Evolutionary conservation across 2,113 vertebrate species (phyloP), one percentile per base, ranked within the genome.

Genomic region (Hippocampus abdominalis): DNA sequence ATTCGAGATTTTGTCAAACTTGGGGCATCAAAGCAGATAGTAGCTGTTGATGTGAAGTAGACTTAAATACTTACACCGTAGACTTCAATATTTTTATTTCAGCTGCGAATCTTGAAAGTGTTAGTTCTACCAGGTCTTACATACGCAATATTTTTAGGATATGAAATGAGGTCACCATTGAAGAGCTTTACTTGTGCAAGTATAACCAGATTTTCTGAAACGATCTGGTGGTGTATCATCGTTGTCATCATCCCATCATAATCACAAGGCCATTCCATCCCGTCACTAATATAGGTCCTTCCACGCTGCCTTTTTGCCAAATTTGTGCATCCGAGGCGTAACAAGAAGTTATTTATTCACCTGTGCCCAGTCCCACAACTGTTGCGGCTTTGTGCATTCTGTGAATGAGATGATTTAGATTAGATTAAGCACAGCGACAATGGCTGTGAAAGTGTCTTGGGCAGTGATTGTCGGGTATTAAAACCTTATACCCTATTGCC

Each of bases 191-290:
- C 46, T 29, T 1, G 56, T 81, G 73, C 73, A 81, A 77, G 73
- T 77, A 79, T 77, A 81, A 48, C 66, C 18, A 69, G 0, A 69
- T 20, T 86, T 77, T 84, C 32, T 82, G 73, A 81, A 87, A 83
- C 85, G 87, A 91, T 89, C 87, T 88, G 87, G 87, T 84, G 69
- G 83, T 67, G 64, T 86, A 76, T 64, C 82, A 59, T 70, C 21
- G 65, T 82, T 84, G 73, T 80, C 25, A 67, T 82, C 85, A 76
- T 80, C 84, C 83, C 80, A 89, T 85, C 46, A 75, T 81, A 67
- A 81, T 75, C 80, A 51, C 81, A 88, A 82, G 79, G 74, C 68
- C 54, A 65, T 73, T 64, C 74, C 64, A 74, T 73, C 71, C 72
- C 82, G 83, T 87, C 71, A 44, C 42, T 44, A 15, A 13, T 66